Evolutionary conservation across 2,888 invertebrate genomes (phyloP).

Genomic region (Leptinotarsa peninsularis): DNA sequence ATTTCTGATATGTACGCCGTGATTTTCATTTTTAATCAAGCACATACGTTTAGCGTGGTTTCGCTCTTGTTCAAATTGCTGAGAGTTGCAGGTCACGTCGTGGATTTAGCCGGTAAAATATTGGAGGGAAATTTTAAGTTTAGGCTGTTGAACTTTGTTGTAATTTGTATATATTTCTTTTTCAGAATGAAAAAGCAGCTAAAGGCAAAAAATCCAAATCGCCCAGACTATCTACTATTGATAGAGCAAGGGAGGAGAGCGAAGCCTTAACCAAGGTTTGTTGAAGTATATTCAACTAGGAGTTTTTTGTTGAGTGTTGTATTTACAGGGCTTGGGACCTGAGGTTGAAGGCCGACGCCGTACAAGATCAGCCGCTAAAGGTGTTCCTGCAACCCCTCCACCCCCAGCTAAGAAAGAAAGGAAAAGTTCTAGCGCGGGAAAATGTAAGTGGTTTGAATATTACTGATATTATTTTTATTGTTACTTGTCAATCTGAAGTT

Average conservation of each 20-base stretch:
- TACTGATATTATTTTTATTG: neutral
- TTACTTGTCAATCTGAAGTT: too few species aligned
- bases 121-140: constrained; percentile 65
- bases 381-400: constrained; percentile 68
- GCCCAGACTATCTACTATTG: constrained; percentile 65
- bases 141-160: constrained; percentile 15
- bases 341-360: constrained; percentile 71
- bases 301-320: neutral
- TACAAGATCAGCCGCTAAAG: constrained; percentile 71
- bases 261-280: constrained; percentile 60
- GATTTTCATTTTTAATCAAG: constrained; percentile 46
- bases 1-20: constrained; percentile 54
- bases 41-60: constrained; percentile 56
- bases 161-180: constrained; percentile 40
- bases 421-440: constrained; percentile 52
- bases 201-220: constrained; percentile 68
- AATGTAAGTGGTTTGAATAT: constrained; percentile 36
- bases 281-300: neutral
- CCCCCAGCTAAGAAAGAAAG: constrained; percentile 69
- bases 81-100: constrained; percentile 52
- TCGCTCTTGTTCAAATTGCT: constrained; percentile 55
- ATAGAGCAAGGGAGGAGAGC: constrained; percentile 68
- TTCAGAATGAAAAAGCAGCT: constrained; percentile 63
- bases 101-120: constrained; percentile 48
- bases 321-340: constrained; percentile 66